Base-by-base conservation (phyloP, 2,888 invertebrate genomes). In the Pandemis cinnamomeana region DNA sequence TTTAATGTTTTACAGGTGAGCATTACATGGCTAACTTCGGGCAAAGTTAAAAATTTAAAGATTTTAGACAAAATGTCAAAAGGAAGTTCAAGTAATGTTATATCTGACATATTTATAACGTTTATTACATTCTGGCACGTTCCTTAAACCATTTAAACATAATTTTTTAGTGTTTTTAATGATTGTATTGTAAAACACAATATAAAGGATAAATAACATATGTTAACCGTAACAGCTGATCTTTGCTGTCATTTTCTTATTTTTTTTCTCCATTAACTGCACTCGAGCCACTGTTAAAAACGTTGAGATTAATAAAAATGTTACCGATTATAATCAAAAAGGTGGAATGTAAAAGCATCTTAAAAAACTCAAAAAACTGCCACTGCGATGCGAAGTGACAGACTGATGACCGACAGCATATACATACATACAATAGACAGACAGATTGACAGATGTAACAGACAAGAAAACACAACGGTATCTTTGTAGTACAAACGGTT, bases 21-120 rank as follows among this genome's bases (percentile, higher is more conserved):
- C 84, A 93, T 91, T 71, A 93, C 78, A 86, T 86, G 91, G 71
- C 80, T 77, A 60, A 94, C 78, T 75, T 94, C 93, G 66, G 75
- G 7, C 77, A 82, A 55, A 58, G 79, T 71, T 75, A 93, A 81
- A 66, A 84, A 80, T 73, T 78, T 85, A 20, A 92, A 81, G 75
- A 93, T 91, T 77, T 84, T 82, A 20, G 86, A 73, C 69, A 92
- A 78, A 72, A 93, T 82, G 79, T 92, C 91, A n/a, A 85, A 75
- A 11, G 93, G 93, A 60, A 93, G 78, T 60, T 83, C 73, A 76
- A 85, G 62, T 44, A 85, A 67, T 20, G 75, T 76, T 69, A 77
- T 74, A 20, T 77, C 73, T 27, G 76, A 70, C 83, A 83, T 83
- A 64, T 77, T 79, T 51, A n/a, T 15, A 15, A 20, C 41, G 27